Base-by-base conservation (phyloP, 2,888 invertebrate species). In the Aporophyla nigra region DNA sequence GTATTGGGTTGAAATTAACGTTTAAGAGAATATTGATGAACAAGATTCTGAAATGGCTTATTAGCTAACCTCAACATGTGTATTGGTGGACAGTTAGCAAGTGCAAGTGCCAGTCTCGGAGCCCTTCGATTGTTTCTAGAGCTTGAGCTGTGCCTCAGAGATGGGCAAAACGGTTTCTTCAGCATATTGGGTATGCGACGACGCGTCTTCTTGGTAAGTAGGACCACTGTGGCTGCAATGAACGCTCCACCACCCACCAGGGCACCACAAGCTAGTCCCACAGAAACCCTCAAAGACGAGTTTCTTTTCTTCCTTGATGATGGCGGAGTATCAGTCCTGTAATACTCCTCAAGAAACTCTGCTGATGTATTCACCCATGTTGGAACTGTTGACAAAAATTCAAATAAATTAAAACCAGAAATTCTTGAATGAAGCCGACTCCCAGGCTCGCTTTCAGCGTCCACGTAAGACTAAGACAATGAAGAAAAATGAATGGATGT, bases 331-430 rank as follows among this genome's bases (percentile, higher is more conserved):
- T 96, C 96, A 0, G 97, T 96, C 68, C 95, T 93, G 87, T 97
- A 97, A 91, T 97, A 98, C 85, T 97, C 97, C 80, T 97, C 97
- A 24, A 97, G 93, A 86, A 97, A 97, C 68, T 96, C 96, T 53
- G 96, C 96, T 0, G 98, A 98, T 7, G 97, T 93, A 92, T 98
- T 98, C 65, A 97, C 96, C 3, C 96, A 95, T 0, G 97, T 95
- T 46, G 96, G 92, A 53, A 94, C 97, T 97, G 96, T 87, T 70
- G 82, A 84, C 83, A 89, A 90, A 85, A 54, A 73, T 21, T 63
- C 4, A 63, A 71, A 54, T 63, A 49, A 75, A 80, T 63, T 66
- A 76, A 40, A 74, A 70, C 46, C 67, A 75, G 76, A 81, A 86
- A 82, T 85, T 80, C 76, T 87, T 92, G 91, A 92, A 90, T 89